A percentile compares a stretch with the other conserved stretches of the same genome.
phyloP scores from a whole-genome alignment of 2,797 vertebrate species.

The Pantherophis vulpinus region DNA sequence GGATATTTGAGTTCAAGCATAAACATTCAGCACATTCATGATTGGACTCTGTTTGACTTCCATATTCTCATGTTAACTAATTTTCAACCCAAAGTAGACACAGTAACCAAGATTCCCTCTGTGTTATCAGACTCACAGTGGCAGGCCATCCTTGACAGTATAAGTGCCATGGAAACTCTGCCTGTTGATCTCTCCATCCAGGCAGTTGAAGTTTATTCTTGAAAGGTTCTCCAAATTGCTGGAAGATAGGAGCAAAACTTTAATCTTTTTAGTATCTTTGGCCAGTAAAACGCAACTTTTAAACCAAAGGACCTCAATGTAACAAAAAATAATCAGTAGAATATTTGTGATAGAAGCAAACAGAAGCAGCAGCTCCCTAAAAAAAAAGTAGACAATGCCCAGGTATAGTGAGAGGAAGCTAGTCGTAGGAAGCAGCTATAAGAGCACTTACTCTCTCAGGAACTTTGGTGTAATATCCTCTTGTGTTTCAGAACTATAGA shows the following conservation, averaged over 20 bases:
- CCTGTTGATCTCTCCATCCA: slow-evolving; percentile 65
- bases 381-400: background rate
- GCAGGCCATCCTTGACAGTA: slow-evolving; percentile 51
- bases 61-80: background rate
- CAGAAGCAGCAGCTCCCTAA: too few species aligned
- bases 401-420: background rate
- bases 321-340: accelerated
- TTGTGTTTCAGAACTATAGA: slow-evolving; percentile 68
- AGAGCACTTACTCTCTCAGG: slow-evolving; percentile 65
- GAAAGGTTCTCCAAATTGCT: slow-evolving; percentile 66
- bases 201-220: slow-evolving; percentile 67
- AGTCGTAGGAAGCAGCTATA: background rate
- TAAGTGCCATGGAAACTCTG: slow-evolving; percentile 71
- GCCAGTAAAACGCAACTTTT: background rate
- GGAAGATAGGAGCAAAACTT: slow-evolving; percentile 5
- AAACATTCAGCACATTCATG: background rate
- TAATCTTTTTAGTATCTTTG: background rate
- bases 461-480: slow-evolving; percentile 61
- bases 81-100: background rate
- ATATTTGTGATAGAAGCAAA: background rate
- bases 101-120: background rate
- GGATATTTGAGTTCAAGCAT: background rate
- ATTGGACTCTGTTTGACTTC: background rate
- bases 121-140: slow-evolving; percentile 51
- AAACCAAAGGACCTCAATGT: background rate